phyloP scores from a whole-genome alignment of 2,113 vertebrate species.

The Sphyrna mokarran region DNA sequence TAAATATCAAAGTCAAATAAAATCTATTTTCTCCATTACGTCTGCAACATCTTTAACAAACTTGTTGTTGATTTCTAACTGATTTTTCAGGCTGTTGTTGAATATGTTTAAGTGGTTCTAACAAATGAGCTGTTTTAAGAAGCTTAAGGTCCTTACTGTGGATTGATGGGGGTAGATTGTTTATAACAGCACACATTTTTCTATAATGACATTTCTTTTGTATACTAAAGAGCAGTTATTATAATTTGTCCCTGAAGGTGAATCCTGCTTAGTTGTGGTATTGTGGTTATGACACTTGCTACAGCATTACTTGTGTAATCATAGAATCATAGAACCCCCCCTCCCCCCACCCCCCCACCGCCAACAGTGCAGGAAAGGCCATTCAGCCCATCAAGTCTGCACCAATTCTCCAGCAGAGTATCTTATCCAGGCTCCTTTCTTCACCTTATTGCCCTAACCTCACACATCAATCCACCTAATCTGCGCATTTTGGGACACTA shows the following conservation, averaged over 20 bases:
- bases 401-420: no score
- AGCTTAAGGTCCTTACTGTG: not conserved
- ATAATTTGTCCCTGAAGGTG: not conserved
- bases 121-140: slow-evolving; percentile 21
- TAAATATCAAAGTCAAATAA: not conserved
- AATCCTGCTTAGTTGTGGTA: not conserved
- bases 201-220: not conserved
- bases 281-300: not conserved
- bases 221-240: not conserved
- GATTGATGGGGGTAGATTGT: not conserved
- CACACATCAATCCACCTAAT: no score
- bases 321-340: no score
- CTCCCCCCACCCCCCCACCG: no score
- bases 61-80: not conserved
- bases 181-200: not conserved
- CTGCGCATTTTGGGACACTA: no score
- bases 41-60: not conserved
- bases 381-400: no score
- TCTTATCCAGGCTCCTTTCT: no score
- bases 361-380: no score
- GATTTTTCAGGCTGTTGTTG: slow-evolving; percentile 21
- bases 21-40: slow-evolving; percentile 16
- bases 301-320: no score
- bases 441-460: no score
- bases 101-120: not conserved